These are phyloP conservation scores for Syrphus vitripennis DNA, from an alignment of 2,888 invertebrate genomes.

Conservation along the genomic window DNA sequence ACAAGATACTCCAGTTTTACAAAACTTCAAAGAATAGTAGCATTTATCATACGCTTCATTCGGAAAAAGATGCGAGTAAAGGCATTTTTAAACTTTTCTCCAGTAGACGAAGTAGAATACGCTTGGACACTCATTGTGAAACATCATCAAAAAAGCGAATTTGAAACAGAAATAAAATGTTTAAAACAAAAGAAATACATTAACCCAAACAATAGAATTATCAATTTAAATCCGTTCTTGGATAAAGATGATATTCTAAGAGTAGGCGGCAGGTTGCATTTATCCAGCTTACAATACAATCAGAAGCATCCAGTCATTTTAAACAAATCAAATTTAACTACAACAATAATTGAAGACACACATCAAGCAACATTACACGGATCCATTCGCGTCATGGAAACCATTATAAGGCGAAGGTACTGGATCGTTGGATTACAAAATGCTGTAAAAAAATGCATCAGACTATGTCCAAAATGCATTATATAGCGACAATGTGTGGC, in stretches of 20 bases:
- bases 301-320: not conserved
- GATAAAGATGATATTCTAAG: not conserved
- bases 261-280: not conserved
- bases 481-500: not conserved
- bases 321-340: conserved; percentile 1
- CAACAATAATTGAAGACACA: conserved; percentile 1
- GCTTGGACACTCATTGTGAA: no score
- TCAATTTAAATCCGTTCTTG: not conserved
- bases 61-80: no score
- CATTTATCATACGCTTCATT: no score
- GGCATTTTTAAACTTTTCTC: no score
- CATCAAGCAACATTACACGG: conserved; percentile 16
- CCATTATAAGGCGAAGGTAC: not conserved
- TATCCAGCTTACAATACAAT: not conserved
- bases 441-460: not conserved
- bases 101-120: not conserved
- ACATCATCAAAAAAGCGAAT: no score
- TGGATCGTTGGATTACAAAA: conserved; percentile 5
- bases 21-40: no score
- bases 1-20: no score
- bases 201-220: conserved; percentile 8
- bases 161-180: not conserved
- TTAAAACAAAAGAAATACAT: conserved; percentile 10
- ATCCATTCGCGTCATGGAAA: not conserved
- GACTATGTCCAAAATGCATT: not conserved